Percentiles rank a stretch among this genome's conserved stretches.
Conservation (phyloP, 1,140 invertebrate genomes). For the Leucophenga varia region DNA sequence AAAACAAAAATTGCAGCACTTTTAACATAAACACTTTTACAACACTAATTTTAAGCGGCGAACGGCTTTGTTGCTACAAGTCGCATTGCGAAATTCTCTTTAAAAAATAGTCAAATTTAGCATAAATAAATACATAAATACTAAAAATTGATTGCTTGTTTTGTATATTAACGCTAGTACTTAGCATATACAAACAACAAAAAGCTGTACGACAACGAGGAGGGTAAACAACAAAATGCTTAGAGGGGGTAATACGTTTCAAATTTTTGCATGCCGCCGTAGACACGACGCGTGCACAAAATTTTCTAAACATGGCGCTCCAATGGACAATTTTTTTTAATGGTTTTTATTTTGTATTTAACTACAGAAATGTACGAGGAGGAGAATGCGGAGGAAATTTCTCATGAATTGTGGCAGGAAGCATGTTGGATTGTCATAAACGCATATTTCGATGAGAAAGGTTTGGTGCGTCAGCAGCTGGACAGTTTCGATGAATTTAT, state of each 20-base stretch:
- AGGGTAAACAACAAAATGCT: slow-evolving; percentile 26
- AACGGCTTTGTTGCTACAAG: too few relatives aligned
- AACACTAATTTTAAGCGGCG: too few relatives aligned
- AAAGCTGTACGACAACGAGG: slow-evolving; percentile 54
- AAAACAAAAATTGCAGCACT: too few relatives aligned
- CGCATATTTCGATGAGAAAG: slow-evolving; percentile 99
- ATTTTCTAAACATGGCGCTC: slow-evolving; percentile 39
- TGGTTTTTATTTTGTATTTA: neutral
- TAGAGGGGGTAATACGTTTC: neutral
- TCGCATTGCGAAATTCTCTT: too few relatives aligned
- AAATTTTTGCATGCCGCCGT: neutral
- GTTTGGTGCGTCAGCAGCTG: slow-evolving; percentile 95
- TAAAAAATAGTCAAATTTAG: too few relatives aligned
- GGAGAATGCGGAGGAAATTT: slow-evolving; percentile 76
- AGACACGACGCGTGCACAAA: slow-evolving; percentile 20
- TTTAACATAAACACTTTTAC: too few relatives aligned
- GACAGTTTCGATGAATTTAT: slow-evolving; percentile 99
- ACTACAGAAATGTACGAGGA: slow-evolving; percentile 43
- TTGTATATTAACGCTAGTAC: too few relatives aligned
- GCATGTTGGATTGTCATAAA: slow-evolving; percentile 99
- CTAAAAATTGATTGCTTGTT: too few relatives aligned
- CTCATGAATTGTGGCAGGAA: slow-evolving; percentile 96
- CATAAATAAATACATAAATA: too few relatives aligned
- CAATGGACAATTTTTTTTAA: neutral
- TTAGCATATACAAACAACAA: too few relatives aligned